Base-by-base conservation (phyloP, 2,113 vertebrate genomes). In the Bolborhynchus lineola region DNA sequence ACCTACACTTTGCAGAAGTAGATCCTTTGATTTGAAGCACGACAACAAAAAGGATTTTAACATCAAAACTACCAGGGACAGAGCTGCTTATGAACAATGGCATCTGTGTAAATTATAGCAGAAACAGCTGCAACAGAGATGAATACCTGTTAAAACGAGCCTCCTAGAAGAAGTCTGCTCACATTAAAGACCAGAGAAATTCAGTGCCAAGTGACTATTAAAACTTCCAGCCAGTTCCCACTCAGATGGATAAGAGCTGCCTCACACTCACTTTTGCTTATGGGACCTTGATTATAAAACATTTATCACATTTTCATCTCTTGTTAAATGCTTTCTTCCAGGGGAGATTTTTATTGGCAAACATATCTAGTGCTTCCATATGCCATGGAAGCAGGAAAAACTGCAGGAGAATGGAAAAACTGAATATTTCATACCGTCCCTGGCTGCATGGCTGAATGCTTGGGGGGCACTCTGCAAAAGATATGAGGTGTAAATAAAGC, bases 281-380 rank as follows among this genome's bases (percentile, higher is more conserved):
- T 37, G 75, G 88, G 85, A 88, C 79, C 53, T 88, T 65, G 75
- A 80, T 92, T 88, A 86, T 83, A 88, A 94, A 95, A 80, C 79
- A 94, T 96, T 95, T 94, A 92, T 92, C 92, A 92, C 33, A 8
- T 86, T 88, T 95, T 90, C 79, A 82, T 76, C 92, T 71, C 82
- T 49, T 90, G 90, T 86, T 93, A 93, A 82, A 93, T 82, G 35
- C 93, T 90, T 80, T 88, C 88, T 93, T 96, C 67, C 85, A 77
- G 71, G 63, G 88, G 94, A 94, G 53, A 26, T 93, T 82, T 90
- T 87, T 35, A 77, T 57, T 94, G 92, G 93, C 92, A 90, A 72
- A 92, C 63, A 6, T 31, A 90, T 47, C 75, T 65, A 74, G 44
- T 13, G 44, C 52, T 88, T 92, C 96, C 94, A 88, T 88, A 92